phyloP scores from a whole-genome alignment of 2,113 vertebrate species.

The Elanoides forficatus region DNA sequence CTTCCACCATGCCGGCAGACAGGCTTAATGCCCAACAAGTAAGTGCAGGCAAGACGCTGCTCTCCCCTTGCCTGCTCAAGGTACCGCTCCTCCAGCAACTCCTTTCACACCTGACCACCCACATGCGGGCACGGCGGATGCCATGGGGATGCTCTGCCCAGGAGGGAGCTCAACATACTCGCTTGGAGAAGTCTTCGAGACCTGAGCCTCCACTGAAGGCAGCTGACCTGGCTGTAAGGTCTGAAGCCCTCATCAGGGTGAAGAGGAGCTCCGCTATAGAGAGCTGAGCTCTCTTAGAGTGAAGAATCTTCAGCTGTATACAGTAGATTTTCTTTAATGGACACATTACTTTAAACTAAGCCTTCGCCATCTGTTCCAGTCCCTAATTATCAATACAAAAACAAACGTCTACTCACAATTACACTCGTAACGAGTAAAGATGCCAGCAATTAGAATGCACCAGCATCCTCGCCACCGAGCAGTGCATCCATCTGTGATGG shows the following conservation, averaged over 20 bases:
- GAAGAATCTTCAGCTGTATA: constrained; percentile 67
- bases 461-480: constrained; percentile 22
- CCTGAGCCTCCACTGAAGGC: rapidly evolving
- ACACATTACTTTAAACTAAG: constrained; percentile 77
- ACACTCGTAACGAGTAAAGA: constrained; percentile 74
- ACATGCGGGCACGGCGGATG: rapidly evolving
- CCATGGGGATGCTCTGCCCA: not conserved
- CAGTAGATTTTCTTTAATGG: constrained; percentile 77
- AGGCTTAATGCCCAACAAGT: rapidly evolving
- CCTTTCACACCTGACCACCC: not conserved
- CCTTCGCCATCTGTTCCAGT: constrained; percentile 75
- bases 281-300: constrained; percentile 38
- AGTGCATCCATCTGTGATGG: constrained; percentile 60
- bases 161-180: rapidly evolving
- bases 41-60: not conserved
- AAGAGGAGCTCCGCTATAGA: not conserved
- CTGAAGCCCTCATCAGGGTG: not conserved
- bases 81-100: not conserved
- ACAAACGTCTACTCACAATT: constrained; percentile 77
- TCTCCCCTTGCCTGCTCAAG: not conserved
- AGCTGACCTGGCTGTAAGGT: not conserved
- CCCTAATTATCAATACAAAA: constrained; percentile 79
- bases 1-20: rapidly evolving
- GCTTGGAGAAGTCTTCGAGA: rapidly evolving
- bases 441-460: constrained; percentile 73